Evolutionary conservation across 2,888 invertebrate genomes (phyloP).

Genomic region (Athrips mouffetella): DNA sequence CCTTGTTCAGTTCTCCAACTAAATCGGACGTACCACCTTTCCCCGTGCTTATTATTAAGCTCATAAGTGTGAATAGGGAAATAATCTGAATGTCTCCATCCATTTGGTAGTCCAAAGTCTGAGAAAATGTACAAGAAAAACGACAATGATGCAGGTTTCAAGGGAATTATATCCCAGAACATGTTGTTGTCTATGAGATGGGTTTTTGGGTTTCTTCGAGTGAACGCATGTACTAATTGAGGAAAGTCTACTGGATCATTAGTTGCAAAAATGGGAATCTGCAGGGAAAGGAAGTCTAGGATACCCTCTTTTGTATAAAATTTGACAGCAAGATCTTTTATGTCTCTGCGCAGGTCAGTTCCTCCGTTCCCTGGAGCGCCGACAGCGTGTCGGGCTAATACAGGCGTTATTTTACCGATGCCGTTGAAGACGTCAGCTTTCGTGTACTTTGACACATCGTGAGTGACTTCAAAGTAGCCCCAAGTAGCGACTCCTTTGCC

Average conservation of each 20-base stretch:
- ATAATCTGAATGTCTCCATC: slow-evolving; percentile 92
- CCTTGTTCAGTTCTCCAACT: slow-evolving; percentile 93
- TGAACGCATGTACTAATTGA: slow-evolving; percentile 90
- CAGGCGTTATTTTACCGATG: slow-evolving; percentile 83
- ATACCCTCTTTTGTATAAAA: slow-evolving; percentile 93
- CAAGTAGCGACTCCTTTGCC: slow-evolving; percentile 94
- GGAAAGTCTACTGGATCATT: slow-evolving; percentile 91
- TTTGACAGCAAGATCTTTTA: slow-evolving; percentile 91
- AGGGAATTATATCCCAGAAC: background rate
- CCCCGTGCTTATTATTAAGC: slow-evolving; percentile 84
- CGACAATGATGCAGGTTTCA: background rate
- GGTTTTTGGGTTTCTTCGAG: slow-evolving; percentile 58
- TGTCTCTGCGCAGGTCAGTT: slow-evolving; percentile 88
- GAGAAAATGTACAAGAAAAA: slow-evolving; percentile 83
- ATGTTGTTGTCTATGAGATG: background rate
- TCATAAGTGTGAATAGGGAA: slow-evolving; percentile 95
- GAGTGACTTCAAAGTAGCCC: slow-evolving; percentile 89
- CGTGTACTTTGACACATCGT: slow-evolving; percentile 86
- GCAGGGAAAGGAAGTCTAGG: slow-evolving; percentile 91
- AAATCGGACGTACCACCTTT: slow-evolving; percentile 89
- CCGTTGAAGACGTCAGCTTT: slow-evolving; percentile 85
- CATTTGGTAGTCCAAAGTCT: slow-evolving; percentile 93
- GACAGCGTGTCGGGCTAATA: slow-evolving; percentile 87
- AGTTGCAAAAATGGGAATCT: slow-evolving; percentile 92
- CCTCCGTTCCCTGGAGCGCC: slow-evolving; percentile 90